Conservation (phyloP, 92 coral and sea anemone species). For the Paramuricea clavata region DNA sequence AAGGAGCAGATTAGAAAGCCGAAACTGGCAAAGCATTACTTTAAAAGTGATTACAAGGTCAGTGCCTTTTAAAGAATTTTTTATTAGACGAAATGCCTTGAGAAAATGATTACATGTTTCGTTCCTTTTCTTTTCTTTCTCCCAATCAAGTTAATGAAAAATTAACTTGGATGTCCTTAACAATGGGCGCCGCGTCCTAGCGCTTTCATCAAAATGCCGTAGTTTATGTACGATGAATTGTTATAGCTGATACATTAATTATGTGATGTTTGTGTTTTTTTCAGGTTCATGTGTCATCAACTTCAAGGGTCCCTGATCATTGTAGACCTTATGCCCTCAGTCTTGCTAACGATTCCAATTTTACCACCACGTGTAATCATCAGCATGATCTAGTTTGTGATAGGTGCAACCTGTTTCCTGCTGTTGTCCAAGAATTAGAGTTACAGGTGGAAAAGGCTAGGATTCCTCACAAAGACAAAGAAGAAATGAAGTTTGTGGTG, state of each 20-base stretch:
- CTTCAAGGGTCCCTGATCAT: constrained; percentile 73
- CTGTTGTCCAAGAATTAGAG: constrained; percentile 65
- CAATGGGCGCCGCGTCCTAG: too few relatives aligned
- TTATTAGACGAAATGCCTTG: too few relatives aligned
- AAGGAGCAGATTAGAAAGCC: constrained; percentile 59
- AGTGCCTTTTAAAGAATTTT: not conserved
- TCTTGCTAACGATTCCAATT: constrained; percentile 65
- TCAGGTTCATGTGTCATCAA: constrained; percentile 74
- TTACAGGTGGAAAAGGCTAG: constrained; percentile 60
- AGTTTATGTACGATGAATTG: not conserved
- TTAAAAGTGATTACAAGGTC: constrained; percentile 73
- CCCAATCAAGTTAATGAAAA: too few relatives aligned
- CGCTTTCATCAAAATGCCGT: too few relatives aligned
- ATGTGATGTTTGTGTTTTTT: not conserved
- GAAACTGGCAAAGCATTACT: constrained; percentile 68
- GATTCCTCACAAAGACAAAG: constrained; percentile 65
- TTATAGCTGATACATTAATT: too few relatives aligned
- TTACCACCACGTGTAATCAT: constrained; percentile 58
- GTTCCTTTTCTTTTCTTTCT: too few relatives aligned
- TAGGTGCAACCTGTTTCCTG: constrained; percentile 66
- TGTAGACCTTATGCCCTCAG: too few relatives aligned
- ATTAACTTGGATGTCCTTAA: too few relatives aligned
- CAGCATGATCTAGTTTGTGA: constrained; percentile 69
- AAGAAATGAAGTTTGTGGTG: constrained; percentile 62
- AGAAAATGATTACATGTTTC: too few relatives aligned